Evolutionary conservation across 1,140 invertebrate genomes (phyloP), one percentile per base, ranked within the genome.

Genomic region (Drosophila kepulauana): DNA sequence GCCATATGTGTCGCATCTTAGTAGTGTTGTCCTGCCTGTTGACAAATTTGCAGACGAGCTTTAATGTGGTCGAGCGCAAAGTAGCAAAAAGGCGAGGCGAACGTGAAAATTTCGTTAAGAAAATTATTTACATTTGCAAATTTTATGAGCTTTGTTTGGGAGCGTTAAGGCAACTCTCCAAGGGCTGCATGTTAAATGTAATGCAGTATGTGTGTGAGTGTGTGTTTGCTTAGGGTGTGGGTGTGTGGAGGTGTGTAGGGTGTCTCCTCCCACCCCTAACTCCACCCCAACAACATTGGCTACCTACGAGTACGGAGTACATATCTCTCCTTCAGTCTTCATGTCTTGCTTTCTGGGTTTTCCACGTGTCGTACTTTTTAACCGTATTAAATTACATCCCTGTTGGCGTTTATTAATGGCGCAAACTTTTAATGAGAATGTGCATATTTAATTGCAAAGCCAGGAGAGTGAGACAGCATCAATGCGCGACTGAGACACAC

Each of bases 361-460:
- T 79, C 75, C 82, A 87, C 82, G 72, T 86, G 82, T 87, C 80
- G 82, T 87, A 86, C 82, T 87, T 84, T 88, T 89, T 89, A 89
- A 85, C 85, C 85, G 85, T 86, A 82, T 91, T 89, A 81, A 82
- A 89, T 89, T 72, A 85, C 89, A 91, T 91, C 89, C 85, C 89
- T 82, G 77, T 79, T 91, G 85, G 85, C 89, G 84, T 91, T 91
- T 91, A 91, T 91, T 91, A 91, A 91, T 91, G 89, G 85, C 85
- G 79, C 85, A 91, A 91, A 91, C 85, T 91, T 91, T 91, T 91
- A 91, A 91, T 91, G 89, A 91, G 89, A 91, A 91, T 91, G 89
- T 91, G 89, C 89, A 91, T 91, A 91, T 89, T 91, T 91, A 91
- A 91, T 91, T 91, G 87, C 87, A 84, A 79, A 89, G 82, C 81